phyloP scores from a whole-genome alignment of 2,888 invertebrate species.

The Fragum sueziense region DNA sequence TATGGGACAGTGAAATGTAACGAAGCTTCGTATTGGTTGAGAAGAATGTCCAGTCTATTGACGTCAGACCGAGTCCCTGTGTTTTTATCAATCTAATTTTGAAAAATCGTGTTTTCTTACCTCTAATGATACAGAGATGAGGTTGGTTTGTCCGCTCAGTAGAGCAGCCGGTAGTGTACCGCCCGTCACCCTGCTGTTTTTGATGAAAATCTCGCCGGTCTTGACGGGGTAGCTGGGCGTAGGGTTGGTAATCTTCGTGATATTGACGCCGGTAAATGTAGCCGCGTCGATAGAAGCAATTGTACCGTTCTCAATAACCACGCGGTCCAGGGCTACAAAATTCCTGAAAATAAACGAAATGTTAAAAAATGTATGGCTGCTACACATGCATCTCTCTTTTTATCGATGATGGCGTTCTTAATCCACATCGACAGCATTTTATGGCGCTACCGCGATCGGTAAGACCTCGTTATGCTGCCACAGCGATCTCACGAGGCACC shows the following conservation, averaged over 20 bases:
- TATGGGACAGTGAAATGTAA: conserved; percentile 44
- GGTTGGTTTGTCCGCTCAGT: conserved; percentile 16
- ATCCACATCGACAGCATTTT: too few species aligned
- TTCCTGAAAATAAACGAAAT: conserved; percentile 21
- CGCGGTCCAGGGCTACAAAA: conserved; percentile 44
- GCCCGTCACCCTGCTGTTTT: conserved; percentile 33
- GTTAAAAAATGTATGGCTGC: not conserved
- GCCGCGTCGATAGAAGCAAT: conserved; percentile 44
- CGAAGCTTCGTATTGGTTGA: conserved; percentile 37
- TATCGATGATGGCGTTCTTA: too few species aligned
- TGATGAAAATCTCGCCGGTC: conserved; percentile 40
- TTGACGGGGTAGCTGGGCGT: conserved; percentile 29
- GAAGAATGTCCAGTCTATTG: conserved; percentile 27
- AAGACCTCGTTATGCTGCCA: too few species aligned
- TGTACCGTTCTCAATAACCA: conserved; percentile 58
- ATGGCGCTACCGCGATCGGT: too few species aligned
- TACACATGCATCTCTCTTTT: too few species aligned
- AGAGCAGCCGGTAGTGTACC: conserved; percentile 22
- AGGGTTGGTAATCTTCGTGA: conserved; percentile 32
- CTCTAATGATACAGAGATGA: conserved; percentile 37
- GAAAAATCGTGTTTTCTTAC: too few species aligned
- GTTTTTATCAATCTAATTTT: too few species aligned
- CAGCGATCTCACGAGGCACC: too few species aligned
- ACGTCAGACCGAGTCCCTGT: conserved; percentile 31
- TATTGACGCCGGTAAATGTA: conserved; percentile 41